Evolutionary conservation across 1,140 invertebrate genomes (phyloP).

Genomic region (Mamestra configurata): DNA sequence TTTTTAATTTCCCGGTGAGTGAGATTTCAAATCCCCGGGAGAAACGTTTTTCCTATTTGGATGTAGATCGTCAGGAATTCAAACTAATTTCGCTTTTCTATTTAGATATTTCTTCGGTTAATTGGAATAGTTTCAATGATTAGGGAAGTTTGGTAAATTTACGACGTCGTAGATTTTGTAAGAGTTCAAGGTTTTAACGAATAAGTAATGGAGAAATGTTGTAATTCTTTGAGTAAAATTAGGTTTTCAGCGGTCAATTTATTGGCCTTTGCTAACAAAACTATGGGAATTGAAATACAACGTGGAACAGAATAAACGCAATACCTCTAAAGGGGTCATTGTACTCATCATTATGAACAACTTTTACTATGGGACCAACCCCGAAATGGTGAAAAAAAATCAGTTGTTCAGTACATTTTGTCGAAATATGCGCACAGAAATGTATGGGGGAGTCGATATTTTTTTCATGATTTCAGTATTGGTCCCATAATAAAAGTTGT

Average conservation of each 20-base stretch:
- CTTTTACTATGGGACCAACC: too few species aligned
- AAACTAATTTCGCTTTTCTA: constrained; percentile 39
- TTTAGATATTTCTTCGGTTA: constrained; percentile 43
- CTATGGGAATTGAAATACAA: background rate
- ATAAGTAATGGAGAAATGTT: background rate
- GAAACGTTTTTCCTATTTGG: constrained; percentile 38
- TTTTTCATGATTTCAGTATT: too few species aligned
- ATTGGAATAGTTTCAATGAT: constrained; percentile 38
- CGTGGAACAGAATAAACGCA: too few species aligned
- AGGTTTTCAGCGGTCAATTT: background rate
- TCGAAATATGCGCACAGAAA: too few species aligned
- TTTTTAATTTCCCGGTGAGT: constrained; percentile 44
- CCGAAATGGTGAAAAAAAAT: too few species aligned
- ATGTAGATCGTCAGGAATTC: constrained; percentile 42
- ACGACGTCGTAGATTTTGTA: background rate
- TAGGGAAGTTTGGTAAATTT: background rate
- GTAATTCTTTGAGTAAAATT: background rate
- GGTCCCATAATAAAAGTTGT: too few species aligned
- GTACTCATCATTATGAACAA: too few species aligned
- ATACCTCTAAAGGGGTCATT: too few species aligned
- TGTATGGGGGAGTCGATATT: too few species aligned
- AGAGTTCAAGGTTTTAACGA: background rate
- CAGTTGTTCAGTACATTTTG: too few species aligned
- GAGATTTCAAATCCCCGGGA: constrained; percentile 27
- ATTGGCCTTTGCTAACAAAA: background rate